These are phyloP conservation scores for Molanna angustata DNA, from an alignment of 2,888 invertebrate species.

Conservation along the genomic window DNA sequence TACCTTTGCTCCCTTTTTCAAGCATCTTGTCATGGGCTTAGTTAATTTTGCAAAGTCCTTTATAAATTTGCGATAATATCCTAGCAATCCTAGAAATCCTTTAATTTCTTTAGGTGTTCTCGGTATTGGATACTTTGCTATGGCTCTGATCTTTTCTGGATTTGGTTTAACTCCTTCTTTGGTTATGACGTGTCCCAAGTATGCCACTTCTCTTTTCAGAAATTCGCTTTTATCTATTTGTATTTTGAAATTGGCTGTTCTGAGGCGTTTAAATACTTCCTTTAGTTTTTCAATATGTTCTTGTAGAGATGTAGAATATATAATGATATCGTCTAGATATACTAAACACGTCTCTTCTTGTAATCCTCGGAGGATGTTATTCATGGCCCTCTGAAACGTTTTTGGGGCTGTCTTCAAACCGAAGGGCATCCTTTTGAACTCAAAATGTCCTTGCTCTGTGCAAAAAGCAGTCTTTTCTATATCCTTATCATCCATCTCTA, in stretches of 20 bases:
- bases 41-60: background rate
- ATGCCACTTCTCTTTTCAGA: slow-evolving; percentile 1
- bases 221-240: slow-evolving; percentile 36
- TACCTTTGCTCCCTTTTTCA: background rate
- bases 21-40: background rate
- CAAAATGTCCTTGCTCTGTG: background rate
- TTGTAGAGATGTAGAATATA: slow-evolving; percentile 2
- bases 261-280: background rate
- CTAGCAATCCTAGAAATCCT: slow-evolving; percentile 4
- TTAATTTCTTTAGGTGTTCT: slow-evolving; percentile 1
- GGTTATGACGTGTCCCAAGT: slow-evolving; percentile 1
- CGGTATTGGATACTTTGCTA: slow-evolving; percentile 6
- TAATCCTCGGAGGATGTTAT: background rate
- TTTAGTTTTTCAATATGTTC: background rate
- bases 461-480: background rate
- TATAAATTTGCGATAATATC: slow-evolving; percentile 7
- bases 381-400: slow-evolving; percentile 1
- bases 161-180: slow-evolving; percentile 10
- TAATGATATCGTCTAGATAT: background rate
- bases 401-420: background rate
- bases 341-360: background rate
- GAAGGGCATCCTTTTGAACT: slow-evolving; percentile 3
- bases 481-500: background rate
- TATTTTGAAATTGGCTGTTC: slow-evolving; percentile 38
- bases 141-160: slow-evolving; percentile 3